Base-by-base conservation (phyloP, 2,113 vertebrate species). In the Speoplatyrhinus poulsoni region DNA sequence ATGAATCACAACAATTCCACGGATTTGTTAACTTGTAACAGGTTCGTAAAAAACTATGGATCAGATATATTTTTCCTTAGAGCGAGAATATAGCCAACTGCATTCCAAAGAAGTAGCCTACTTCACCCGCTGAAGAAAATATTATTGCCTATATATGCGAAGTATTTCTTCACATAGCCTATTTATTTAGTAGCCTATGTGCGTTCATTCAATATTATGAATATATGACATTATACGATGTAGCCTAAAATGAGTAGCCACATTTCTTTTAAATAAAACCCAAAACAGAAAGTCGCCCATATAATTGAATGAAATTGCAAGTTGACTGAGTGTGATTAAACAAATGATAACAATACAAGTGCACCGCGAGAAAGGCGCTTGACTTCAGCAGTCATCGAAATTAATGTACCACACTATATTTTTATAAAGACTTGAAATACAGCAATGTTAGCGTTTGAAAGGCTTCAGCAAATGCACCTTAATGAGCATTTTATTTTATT, bases 391-490 rank as follows among this genome's bases (percentile, higher is more conserved):
- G 82, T 91, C 87, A 90, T 91, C 86, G 84, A 71, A 76, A 49
- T 88, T 87, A 92, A 87, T 90, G 89, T 82, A 9, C 36, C 36
- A 6, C 58, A 68, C 77, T 81, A 76, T 87, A 91, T 87, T 91
- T 91, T 91, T 91, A 92, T 92, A 85, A 82, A 90, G 88, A 86
- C 87, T 83, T 92, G 84, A 91, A 90, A 90, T 91, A 90, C 87
- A 83, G 57, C 13, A 73, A 62, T 81, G 77, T 71, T 82, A 75
- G 78, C 77, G 54, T 90, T 64, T 85, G 77, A 89, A 88, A 86
- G 77, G 83, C 73, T 82, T 75, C 76, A 73, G 80, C 48, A 77
- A 81, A 84, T 78, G 83, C 80, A 85, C 83, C 79, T 83, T 85
- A 82, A 75, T 74, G 71, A 67, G 79, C 81, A 87, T 88, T 83